phyloP scores from a whole-genome alignment of 2,888 invertebrate genomes.

The Chloroclysta siterata region DNA sequence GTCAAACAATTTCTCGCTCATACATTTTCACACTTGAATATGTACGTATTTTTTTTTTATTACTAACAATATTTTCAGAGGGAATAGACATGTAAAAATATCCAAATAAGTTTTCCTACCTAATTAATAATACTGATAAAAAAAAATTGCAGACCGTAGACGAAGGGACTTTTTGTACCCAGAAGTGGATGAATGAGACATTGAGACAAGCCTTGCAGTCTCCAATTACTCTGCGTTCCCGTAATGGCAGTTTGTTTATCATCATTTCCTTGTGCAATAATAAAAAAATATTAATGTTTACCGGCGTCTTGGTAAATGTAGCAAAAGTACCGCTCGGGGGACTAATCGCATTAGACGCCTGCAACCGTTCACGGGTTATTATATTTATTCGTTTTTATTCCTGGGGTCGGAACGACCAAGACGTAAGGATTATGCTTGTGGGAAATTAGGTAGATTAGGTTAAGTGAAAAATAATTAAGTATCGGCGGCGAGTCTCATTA shows the following conservation, averaged over 20 bases:
- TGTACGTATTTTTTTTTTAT: too few relatives aligned
- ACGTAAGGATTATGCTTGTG: conserved; percentile 54
- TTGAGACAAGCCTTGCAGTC: conserved; percentile 1
- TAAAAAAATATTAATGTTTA: conserved; percentile 81
- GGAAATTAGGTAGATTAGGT: conserved; percentile 25
- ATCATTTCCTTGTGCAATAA: conserved; percentile 70
- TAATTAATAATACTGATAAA: too few relatives aligned
- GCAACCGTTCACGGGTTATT: conserved; percentile 79
- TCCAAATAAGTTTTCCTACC: too few relatives aligned
- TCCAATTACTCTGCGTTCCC: conserved; percentile 18
- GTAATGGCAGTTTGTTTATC: conserved; percentile 65
- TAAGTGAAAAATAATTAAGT: conserved; percentile 28
- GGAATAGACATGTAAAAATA: too few relatives aligned
- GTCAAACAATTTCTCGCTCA: too few relatives aligned
- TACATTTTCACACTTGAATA: too few relatives aligned
- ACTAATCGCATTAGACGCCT: conserved; percentile 72
- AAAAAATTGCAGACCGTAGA: too few relatives aligned
- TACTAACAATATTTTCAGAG: too few relatives aligned
- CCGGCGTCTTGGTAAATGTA: conserved; percentile 61
- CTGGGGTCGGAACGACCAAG: conserved; percentile 52
- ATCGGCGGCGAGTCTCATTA: neutral
- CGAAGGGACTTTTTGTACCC: too few relatives aligned
- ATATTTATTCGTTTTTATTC: conserved; percentile 76
- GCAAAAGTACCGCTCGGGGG: conserved; percentile 46
- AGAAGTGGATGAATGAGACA: too few relatives aligned